Conservation (phyloP, 2,888 invertebrate genomes). For the Coenonympha arcania region DNA sequence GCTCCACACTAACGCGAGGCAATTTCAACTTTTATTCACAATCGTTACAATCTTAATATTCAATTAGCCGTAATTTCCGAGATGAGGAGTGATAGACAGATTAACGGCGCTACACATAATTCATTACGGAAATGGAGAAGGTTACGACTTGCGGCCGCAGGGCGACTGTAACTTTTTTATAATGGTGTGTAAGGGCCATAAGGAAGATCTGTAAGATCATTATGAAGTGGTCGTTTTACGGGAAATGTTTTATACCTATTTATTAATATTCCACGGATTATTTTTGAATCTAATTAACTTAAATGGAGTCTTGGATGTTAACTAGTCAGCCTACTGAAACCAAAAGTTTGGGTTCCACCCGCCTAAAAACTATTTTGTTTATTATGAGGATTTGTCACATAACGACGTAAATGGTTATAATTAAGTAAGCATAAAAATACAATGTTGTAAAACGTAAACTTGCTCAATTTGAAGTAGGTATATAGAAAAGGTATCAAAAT, state of each 20-base stretch:
- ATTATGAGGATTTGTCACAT: no score
- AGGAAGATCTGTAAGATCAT: conserved; percentile 28
- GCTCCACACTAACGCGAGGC: conserved; percentile 32
- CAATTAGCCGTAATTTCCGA: conserved; percentile 62
- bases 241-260: conserved; percentile 20
- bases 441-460: no score
- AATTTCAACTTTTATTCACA: conserved; percentile 57
- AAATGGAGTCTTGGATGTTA: no score
- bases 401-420: no score
- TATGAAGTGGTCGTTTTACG: conserved; percentile 20
- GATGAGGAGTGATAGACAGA: conserved; percentile 54
- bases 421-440: no score
- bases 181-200: conserved; percentile 29
- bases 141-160: no score
- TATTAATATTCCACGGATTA: conserved; percentile 11
- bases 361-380: no score
- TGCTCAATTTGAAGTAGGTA: no score
- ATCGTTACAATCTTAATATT: conserved; percentile 60
- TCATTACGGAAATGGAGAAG: conserved; percentile 63
- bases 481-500: no score
- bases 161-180: conserved; percentile 39
- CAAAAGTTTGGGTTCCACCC: no score
- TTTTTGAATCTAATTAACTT: not conserved
- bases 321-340: no score
- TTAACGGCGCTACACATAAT: conserved; percentile 59